These are phyloP conservation scores for Esperia sulphurella DNA, from an alignment of 2,888 invertebrate genomes.

Conservation along the genomic window DNA sequence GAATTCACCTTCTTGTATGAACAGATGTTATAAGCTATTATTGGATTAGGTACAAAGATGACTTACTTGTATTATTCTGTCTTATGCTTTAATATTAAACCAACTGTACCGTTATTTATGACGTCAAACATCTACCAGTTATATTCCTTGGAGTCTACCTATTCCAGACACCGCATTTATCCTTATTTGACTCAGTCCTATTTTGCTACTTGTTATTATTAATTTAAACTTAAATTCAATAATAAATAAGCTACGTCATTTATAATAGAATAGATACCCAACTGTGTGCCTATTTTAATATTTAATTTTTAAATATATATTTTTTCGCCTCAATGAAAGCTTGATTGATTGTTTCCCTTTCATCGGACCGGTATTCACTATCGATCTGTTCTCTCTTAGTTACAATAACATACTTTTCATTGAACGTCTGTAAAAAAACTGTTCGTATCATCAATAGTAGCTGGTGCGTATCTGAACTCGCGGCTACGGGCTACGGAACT, in stretches of 20 bases:
- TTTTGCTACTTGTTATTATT: background rate
- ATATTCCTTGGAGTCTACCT: background rate
- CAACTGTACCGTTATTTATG: background rate
- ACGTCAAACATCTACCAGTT: background rate
- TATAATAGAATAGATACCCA: background rate
- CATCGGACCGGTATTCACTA: background rate
- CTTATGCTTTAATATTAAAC: background rate
- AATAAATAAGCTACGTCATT: background rate
- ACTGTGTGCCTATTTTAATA: background rate
- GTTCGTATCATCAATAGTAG: conserved; percentile 1
- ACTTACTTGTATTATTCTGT: no score
- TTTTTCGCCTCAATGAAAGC: background rate
- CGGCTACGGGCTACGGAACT: conserved; percentile 7
- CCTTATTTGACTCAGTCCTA: conserved; percentile 11
- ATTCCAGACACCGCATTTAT: no score
- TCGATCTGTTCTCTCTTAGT: background rate
- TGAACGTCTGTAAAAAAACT: background rate
- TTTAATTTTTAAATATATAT: background rate
- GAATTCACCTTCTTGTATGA: conserved; percentile 18
- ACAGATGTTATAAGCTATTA: background rate
- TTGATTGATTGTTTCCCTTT: background rate
- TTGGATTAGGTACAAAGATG: no score
- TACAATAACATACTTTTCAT: background rate
- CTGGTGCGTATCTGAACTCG: conserved; percentile 4
- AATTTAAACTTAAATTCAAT: background rate